Conservation (phyloP, 2,797 vertebrate species). For the Micropoecilia bifurca region DNA sequence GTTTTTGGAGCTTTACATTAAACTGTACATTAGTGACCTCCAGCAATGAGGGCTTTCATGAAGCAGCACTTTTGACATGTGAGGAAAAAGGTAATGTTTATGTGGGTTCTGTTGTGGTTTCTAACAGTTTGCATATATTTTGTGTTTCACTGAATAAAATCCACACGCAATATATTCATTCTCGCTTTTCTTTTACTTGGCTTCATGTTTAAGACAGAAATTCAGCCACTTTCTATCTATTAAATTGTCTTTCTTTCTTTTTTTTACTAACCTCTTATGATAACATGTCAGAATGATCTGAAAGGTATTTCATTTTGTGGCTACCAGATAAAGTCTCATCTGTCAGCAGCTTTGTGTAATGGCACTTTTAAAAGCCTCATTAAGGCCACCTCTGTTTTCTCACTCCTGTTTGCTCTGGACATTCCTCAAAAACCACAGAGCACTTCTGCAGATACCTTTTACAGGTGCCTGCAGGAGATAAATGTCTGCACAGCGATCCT, state of each 20-base stretch:
- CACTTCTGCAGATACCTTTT: slow-evolving; percentile 42
- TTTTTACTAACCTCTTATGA: slow-evolving; percentile 42
- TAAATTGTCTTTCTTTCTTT: slow-evolving; percentile 7
- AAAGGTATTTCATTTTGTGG: slow-evolving; percentile 46
- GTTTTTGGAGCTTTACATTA: slow-evolving; percentile 52
- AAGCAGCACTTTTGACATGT: slow-evolving; percentile 58
- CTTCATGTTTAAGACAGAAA: slow-evolving; percentile 16
- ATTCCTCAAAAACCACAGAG: slow-evolving; percentile 55
- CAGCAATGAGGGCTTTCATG: slow-evolving; percentile 54
- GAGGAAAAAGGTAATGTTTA: slow-evolving; percentile 38
- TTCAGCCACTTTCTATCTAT: slow-evolving; percentile 9
- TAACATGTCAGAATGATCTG: slow-evolving; percentile 52
- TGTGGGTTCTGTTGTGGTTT: slow-evolving; percentile 43
- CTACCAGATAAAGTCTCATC: slow-evolving; percentile 45
- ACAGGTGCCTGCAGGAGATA: slow-evolving; percentile 65
- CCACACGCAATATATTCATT: slow-evolving; percentile 30
- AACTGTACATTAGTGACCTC: slow-evolving; percentile 47
- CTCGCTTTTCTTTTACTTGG: slow-evolving; percentile 40
- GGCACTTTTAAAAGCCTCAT: slow-evolving; percentile 67
- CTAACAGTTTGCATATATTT: slow-evolving; percentile 36
- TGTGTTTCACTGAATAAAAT: slow-evolving; percentile 46
- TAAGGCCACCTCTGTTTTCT: slow-evolving; percentile 54
- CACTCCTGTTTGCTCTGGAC: slow-evolving; percentile 50
- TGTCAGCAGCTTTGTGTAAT: slow-evolving; percentile 62
- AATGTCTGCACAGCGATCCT: slow-evolving; percentile 40